A percentile compares a stretch with the other conserved stretches of the same genome.
Evolutionary conservation across 2,888 invertebrate species (phyloP).

Genomic region (Allolobophora icterica): DNA sequence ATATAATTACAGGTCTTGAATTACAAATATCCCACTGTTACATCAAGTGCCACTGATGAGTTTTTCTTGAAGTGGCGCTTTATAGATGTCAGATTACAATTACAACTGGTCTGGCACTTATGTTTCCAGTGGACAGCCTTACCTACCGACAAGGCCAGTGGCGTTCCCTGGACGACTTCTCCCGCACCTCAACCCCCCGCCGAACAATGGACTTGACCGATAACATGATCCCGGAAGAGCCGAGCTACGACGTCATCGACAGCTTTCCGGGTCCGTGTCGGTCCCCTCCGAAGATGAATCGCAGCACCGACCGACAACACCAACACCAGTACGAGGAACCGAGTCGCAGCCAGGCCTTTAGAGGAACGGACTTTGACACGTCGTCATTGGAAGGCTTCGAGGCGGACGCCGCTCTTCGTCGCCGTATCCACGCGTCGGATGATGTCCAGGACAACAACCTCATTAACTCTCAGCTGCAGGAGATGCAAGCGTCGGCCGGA

Average conservation of each 20-base stretch:
- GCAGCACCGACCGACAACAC: background rate
- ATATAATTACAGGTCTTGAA: too few relatives aligned
- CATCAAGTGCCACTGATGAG: too few relatives aligned
- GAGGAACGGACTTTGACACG: background rate
- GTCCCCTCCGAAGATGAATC: conserved; percentile 21
- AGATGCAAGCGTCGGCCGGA: background rate
- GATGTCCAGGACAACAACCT: conserved; percentile 26
- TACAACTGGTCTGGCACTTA: background rate
- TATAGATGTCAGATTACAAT: too few relatives aligned
- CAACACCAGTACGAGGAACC: background rate
- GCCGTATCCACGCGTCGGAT: background rate
- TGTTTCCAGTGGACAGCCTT: conserved; percentile 30
- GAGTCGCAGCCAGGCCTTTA: background rate
- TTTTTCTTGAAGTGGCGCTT: too few relatives aligned
- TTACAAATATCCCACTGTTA: too few relatives aligned
- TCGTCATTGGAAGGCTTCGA: conserved; percentile 1
- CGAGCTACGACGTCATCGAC: conserved; percentile 28
- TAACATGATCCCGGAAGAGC: conserved; percentile 22
- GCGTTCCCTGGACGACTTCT: conserved; percentile 34
- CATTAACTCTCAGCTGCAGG: conserved; percentile 1
- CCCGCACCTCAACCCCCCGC: conserved; percentile 27
- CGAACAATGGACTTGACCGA: conserved; percentile 10
- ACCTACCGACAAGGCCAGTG: conserved; percentile 23
- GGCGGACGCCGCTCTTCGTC: background rate
- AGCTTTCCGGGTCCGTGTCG: conserved; percentile 9